A percentile compares a stretch with the other conserved stretches of the same genome.
These are phyloP conservation scores for Tenodera sinensis DNA, from an alignment of 2,888 invertebrate species.

Conservation along the genomic window DNA sequence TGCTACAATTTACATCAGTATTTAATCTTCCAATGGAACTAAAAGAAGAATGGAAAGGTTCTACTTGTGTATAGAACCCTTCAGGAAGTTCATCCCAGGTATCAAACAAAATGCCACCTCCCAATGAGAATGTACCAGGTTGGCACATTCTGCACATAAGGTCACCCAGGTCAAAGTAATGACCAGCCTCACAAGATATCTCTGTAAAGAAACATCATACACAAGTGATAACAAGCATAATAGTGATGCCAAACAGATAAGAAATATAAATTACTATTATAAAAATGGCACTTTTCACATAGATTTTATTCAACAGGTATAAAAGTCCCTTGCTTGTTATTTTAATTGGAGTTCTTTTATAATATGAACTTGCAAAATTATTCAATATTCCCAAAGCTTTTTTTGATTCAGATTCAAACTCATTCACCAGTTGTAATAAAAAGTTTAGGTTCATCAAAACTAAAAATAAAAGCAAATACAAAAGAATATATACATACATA, in stretches of 20 bases:
- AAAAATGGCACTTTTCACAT: no score
- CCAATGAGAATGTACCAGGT: conserved; percentile 53
- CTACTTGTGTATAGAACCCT: conserved; percentile 46
- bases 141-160: conserved; percentile 51
- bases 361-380: no score
- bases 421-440: no score
- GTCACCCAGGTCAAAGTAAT: conserved; percentile 49
- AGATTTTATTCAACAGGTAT: no score
- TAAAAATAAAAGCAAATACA: no score
- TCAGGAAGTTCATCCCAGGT: conserved; percentile 50
- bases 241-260: neutral
- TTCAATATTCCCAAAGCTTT: no score
- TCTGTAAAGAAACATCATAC: conserved; percentile 34
- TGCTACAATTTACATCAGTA: conserved; percentile 42
- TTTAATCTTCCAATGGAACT: conserved; percentile 38
- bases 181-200: conserved; percentile 50
- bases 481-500: no score
- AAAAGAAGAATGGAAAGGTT: conserved; percentile 41
- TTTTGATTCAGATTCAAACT: no score
- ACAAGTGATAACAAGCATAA: neutral
- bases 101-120: conserved; percentile 53
- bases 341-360: no score
- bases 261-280: no score
- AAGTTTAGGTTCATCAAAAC: no score
- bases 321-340: no score